A percentile compares a stretch with the other conserved stretches of the same genome.
These are phyloP conservation scores for Augochlorella aurata DNA, from an alignment of 2,888 invertebrate species.

Conservation along the genomic window DNA sequence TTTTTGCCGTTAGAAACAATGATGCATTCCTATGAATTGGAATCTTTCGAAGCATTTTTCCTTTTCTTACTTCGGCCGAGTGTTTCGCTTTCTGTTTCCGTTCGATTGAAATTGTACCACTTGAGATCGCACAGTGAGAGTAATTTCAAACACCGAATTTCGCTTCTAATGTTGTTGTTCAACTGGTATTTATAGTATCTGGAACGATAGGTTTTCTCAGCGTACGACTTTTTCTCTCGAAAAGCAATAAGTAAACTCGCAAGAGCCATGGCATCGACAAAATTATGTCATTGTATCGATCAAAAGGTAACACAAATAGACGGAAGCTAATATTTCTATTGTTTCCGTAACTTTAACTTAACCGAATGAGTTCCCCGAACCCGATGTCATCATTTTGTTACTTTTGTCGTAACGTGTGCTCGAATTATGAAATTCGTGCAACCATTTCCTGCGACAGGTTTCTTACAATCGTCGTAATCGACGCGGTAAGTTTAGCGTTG, in stretches of 20 bases:
- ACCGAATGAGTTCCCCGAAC: not conserved
- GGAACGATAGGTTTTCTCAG: not conserved
- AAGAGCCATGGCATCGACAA: too few species aligned
- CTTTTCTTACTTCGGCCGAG: too few species aligned
- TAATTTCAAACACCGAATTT: not conserved
- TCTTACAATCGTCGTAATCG: too few species aligned
- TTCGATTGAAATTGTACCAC: not conserved
- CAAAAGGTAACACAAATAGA: not conserved
- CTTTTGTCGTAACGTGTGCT: too few species aligned
- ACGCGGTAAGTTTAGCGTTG: too few species aligned
- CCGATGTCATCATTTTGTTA: not conserved
- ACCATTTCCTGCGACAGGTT: too few species aligned
- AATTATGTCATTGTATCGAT: too few species aligned
- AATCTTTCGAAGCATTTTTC: too few species aligned
- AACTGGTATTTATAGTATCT: not conserved
- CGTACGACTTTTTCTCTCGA: not conserved
- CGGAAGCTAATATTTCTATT: not conserved
- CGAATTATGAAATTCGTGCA: too few species aligned
- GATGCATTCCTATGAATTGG: too few species aligned
- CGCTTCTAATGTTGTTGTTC: not conserved
- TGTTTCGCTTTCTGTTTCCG: not conserved
- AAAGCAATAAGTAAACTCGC: too few species aligned
- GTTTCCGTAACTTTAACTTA: not conserved
- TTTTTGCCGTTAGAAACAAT: too few species aligned
- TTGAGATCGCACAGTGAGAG: not conserved